Percentiles rank a stretch among this genome's conserved stretches.
Conservation (phyloP, 2,113 vertebrate species). For the Osmerus eperlanus region DNA sequence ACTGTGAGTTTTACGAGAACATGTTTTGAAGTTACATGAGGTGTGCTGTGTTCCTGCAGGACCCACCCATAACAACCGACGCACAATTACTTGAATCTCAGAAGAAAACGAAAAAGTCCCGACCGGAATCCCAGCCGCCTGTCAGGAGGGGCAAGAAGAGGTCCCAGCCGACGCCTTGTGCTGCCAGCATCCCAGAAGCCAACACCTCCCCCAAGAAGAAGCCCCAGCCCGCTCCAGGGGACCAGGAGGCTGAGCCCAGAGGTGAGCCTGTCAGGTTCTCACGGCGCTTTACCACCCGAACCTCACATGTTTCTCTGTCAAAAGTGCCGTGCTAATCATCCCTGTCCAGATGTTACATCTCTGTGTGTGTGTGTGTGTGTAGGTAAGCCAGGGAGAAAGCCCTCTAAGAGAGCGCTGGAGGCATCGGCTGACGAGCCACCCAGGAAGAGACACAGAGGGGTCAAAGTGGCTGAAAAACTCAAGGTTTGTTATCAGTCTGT, state of each 20-base stretch:
- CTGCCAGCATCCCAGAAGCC: slow-evolving; percentile 11
- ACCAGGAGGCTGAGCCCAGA: slow-evolving; percentile 11
- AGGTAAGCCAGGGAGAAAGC: slow-evolving; percentile 53
- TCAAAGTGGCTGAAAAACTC: slow-evolving; percentile 41
- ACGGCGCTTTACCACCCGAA: not conserved
- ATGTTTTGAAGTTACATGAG: not conserved
- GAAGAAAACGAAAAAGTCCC: slow-evolving; percentile 53
- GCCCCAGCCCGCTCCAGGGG: not conserved
- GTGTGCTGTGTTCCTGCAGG: slow-evolving; percentile 35
- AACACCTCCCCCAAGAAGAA: not conserved
- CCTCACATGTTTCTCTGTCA: not conserved
- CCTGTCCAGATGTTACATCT: not conserved
- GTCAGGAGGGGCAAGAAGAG: slow-evolving; percentile 52
- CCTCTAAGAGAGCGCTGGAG: slow-evolving; percentile 27
- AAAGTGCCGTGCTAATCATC: not conserved
- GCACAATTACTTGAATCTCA: slow-evolving; percentile 27
- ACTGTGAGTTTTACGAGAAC: not conserved
- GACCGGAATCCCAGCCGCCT: slow-evolving; percentile 31
- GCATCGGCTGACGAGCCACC: slow-evolving; percentile 31
- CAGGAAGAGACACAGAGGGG: slow-evolving; percentile 48
- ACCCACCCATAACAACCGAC: slow-evolving; percentile 13
- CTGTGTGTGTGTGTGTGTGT: not conserved
- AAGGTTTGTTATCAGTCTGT: slow-evolving; percentile 37
- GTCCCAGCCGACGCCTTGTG: slow-evolving; percentile 38
- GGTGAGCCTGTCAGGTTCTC: not conserved